These are phyloP conservation scores for Phyllotreta striolata DNA, from an alignment of 2,888 invertebrate species.

Conservation along the genomic window DNA sequence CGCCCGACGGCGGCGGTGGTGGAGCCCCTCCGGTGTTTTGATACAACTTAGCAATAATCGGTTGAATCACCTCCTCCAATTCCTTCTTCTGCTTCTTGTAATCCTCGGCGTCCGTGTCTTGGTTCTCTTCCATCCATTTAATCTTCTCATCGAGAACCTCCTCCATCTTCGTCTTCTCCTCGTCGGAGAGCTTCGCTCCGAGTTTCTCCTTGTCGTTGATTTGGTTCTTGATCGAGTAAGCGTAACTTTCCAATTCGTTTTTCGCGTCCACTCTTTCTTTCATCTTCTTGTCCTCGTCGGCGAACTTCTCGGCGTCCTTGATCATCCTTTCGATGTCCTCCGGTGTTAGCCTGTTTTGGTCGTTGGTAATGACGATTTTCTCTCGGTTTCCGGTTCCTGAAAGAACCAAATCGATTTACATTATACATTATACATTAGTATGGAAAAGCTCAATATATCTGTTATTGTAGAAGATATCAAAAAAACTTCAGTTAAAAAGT, in stretches of 20 bases:
- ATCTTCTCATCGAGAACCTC: conserved; percentile 96
- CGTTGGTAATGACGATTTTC: conserved; percentile 98
- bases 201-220: conserved; percentile 78
- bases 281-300: conserved; percentile 97
- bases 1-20: conserved; percentile 72
- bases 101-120: conserved; percentile 84
- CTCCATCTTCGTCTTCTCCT: conserved; percentile 94
- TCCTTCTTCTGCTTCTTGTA: conserved; percentile 96
- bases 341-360: conserved; percentile 93
- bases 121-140: conserved; percentile 97
- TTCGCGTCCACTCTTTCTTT: conserved; percentile 95
- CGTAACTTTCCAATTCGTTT: conserved; percentile 96
- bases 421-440: not conserved
- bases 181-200: conserved; percentile 86
- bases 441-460: too few species aligned
- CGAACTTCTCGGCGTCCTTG: conserved; percentile 98
- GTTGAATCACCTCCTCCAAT: conserved; percentile 93
- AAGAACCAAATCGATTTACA: not conserved
- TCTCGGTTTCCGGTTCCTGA: conserved; percentile 93
- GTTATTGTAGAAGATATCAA: too few species aligned
- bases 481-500: too few species aligned
- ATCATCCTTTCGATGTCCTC: conserved; percentile 99
- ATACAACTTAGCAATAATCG: conserved; percentile 96
- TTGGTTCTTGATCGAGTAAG: conserved; percentile 97
- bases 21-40: conserved; percentile 84